phyloP scores from a whole-genome alignment of 2,797 vertebrate species.

The Intellagama lesueurii region DNA sequence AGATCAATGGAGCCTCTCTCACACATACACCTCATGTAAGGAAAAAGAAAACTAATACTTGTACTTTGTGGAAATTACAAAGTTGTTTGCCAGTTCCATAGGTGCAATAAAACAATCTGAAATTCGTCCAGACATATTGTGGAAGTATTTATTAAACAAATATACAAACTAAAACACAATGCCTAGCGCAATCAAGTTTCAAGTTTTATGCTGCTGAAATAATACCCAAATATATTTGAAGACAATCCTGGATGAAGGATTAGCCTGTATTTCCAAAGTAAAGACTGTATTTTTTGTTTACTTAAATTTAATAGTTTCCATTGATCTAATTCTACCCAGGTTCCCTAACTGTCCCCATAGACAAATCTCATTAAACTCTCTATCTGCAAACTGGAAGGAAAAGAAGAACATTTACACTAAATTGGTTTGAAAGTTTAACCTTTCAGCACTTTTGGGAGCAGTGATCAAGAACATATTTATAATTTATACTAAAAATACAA shows the following conservation, averaged over 20 bases:
- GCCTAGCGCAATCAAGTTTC: conserved; percentile 58
- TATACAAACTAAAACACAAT: conserved; percentile 67
- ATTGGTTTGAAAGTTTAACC: conserved; percentile 21
- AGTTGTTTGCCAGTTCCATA: conserved; percentile 51
- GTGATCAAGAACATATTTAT: conserved; percentile 31
- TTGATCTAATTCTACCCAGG: conserved; percentile 13
- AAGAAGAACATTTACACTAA: conserved; percentile 34
- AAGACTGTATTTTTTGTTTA: conserved; percentile 32
- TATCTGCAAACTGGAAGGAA: conserved; percentile 15
- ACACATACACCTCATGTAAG: neutral
- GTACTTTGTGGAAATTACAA: conserved; percentile 28
- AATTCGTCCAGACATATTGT: conserved; percentile 57
- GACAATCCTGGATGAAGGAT: conserved; percentile 42
- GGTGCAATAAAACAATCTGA: conserved; percentile 31
- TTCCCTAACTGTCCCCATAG: conserved; percentile 18
- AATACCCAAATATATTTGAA: conserved; percentile 50
- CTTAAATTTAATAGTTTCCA: conserved; percentile 32
- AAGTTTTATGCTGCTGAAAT: conserved; percentile 54
- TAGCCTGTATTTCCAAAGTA: conserved; percentile 9
- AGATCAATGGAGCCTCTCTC: neutral
- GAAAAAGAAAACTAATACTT: neutral
- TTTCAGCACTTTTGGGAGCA: conserved; percentile 43
- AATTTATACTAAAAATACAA: conserved; percentile 15
- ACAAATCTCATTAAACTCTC: conserved; percentile 7
- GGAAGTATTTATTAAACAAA: conserved; percentile 64